Conservation (phyloP, 2,888 invertebrate species). For the Lasius platythorax region DNA sequence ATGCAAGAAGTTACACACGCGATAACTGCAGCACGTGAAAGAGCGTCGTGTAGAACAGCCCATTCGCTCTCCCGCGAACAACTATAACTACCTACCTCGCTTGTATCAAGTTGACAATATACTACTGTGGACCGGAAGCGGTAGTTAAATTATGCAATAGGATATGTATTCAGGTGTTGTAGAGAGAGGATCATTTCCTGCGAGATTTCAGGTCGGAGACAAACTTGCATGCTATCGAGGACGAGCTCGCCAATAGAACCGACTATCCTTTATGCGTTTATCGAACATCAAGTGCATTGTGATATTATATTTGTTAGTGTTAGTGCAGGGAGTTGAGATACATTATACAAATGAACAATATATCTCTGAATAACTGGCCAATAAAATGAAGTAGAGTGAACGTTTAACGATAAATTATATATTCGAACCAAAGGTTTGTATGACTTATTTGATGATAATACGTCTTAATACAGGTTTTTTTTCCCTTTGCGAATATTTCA, state of each 20-base stretch:
- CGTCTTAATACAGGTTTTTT: background rate
- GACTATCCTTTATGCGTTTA: constrained; percentile 3
- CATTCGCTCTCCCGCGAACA: constrained; percentile 65
- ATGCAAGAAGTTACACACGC: constrained; percentile 60
- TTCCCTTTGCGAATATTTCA: background rate
- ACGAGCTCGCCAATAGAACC: constrained; percentile 43
- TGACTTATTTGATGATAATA: background rate
- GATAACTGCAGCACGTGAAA: constrained; percentile 36
- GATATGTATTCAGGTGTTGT: constrained; percentile 68
- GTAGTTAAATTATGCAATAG: constrained; percentile 78
- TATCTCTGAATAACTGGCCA: background rate
- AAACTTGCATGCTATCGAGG: constrained; percentile 67
- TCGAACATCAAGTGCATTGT: constrained; percentile 17
- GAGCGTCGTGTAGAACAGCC: constrained; percentile 48
- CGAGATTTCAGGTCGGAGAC: constrained; percentile 72
- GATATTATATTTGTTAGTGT: constrained; percentile 28
- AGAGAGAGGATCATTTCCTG: constrained; percentile 55
- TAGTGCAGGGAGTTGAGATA: background rate
- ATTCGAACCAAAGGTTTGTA: background rate
- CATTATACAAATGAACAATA: background rate
- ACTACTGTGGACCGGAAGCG: constrained; percentile 76
- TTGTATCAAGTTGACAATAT: constrained; percentile 67
- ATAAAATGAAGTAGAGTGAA: constrained; percentile 4
- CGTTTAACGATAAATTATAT: constrained; percentile 4
- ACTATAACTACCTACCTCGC: constrained; percentile 74